These are phyloP conservation scores for Acrocephalus arundinaceus DNA, from an alignment of 2,113 vertebrate genomes.

Conservation along the genomic window DNA sequence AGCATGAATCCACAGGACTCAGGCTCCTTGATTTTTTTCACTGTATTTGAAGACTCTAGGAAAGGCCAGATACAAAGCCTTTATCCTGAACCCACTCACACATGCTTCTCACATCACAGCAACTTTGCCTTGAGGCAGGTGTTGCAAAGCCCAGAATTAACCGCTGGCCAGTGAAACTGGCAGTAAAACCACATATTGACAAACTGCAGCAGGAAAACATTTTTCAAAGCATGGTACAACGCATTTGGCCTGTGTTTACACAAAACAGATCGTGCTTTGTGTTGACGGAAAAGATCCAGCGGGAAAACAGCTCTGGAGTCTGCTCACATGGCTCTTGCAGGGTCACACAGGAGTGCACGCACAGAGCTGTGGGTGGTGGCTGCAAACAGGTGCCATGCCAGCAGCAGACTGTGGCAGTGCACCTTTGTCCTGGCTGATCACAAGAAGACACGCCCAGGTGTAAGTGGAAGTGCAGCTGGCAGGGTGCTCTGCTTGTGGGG, in stretches of 20 bases:
- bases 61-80: not conserved
- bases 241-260: not conserved
- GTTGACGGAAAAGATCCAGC: not conserved
- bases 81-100: not conserved
- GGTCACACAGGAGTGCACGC: not conserved
- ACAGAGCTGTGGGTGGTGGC: no score
- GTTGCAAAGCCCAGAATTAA: not conserved
- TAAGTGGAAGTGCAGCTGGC: not conserved
- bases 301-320: not conserved
- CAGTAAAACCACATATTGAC: not conserved
- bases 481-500: not conserved
- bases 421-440: not conserved
- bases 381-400: no score
- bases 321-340: rapidly evolving
- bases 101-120: not conserved
- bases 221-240: not conserved
- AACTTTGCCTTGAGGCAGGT: not conserved
- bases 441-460: rapidly evolving
- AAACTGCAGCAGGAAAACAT: not conserved
- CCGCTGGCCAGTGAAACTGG: not conserved
- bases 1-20: rapidly evolving
- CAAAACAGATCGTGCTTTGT: no score
- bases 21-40: not conserved
- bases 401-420: not conserved
- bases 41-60: not conserved